These are phyloP conservation scores for Parapsyche elsis DNA, from an alignment of 1,140 invertebrate species.

Conservation along the genomic window DNA sequence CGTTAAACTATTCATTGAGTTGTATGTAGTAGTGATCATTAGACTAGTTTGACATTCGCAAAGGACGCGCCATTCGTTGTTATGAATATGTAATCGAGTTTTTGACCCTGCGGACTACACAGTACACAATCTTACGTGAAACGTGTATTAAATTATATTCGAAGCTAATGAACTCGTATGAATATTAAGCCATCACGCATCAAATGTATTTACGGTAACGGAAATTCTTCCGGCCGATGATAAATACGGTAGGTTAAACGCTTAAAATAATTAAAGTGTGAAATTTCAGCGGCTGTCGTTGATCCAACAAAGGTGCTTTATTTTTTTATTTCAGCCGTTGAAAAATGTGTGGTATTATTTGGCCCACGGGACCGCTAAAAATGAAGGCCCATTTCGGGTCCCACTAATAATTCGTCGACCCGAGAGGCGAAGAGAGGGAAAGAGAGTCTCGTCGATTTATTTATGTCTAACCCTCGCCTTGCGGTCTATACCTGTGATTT, in stretches of 20 bases:
- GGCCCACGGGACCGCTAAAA: slow-evolving; percentile 33
- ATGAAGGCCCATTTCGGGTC: slow-evolving; percentile 33
- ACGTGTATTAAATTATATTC: no score
- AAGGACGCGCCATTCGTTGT: slow-evolving; percentile 15
- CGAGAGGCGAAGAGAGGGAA: background rate
- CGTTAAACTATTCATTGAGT: slow-evolving; percentile 7
- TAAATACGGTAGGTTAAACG: no score
- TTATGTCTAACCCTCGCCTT: background rate
- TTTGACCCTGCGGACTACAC: slow-evolving; percentile 2
- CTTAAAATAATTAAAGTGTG: background rate
- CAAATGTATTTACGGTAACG: no score
- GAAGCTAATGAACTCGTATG: no score
- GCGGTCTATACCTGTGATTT: background rate
- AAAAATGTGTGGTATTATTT: slow-evolving; percentile 34
- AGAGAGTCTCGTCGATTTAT: background rate
- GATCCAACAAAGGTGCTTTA: background rate
- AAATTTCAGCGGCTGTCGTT: background rate
- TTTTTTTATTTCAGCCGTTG: background rate
- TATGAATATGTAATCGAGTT: slow-evolving; percentile 15
- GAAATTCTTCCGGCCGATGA: no score
- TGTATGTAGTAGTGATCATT: background rate
- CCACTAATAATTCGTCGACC: slow-evolving; percentile 38
- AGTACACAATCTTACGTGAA: background rate
- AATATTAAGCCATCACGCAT: no score
- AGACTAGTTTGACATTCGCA: slow-evolving; percentile 14